phyloP scores from a whole-genome alignment of 2,797 vertebrate species.

The Parauchenoglanis ngamensis region DNA sequence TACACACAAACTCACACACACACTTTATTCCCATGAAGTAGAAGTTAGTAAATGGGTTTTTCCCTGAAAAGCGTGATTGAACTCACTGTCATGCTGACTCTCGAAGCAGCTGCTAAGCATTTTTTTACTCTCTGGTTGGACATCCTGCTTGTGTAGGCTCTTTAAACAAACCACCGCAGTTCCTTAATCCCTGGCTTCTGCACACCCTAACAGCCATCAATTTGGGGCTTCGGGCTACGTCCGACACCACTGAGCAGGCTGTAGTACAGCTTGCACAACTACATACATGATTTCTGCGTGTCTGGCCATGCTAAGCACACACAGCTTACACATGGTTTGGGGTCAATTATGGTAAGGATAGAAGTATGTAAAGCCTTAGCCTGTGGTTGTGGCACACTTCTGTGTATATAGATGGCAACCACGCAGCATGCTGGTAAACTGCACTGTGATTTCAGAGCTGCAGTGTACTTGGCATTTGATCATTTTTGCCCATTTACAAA shows the following conservation, averaged over 20 bases:
- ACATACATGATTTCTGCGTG: constrained; percentile 47
- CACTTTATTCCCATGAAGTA: constrained; percentile 37
- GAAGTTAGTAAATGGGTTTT: constrained; percentile 39
- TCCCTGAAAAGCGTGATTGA: constrained; percentile 46
- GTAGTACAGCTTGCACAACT: constrained; percentile 51
- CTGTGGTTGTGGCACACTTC: constrained; percentile 14
- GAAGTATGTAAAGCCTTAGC: not conserved
- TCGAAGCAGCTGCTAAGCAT: constrained; percentile 51
- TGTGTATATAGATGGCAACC: constrained; percentile 15
- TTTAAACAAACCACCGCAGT: constrained; percentile 63
- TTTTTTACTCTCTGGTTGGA: constrained; percentile 49
- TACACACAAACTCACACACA: constrained; percentile 31
- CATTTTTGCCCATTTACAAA: constrained; percentile 38
- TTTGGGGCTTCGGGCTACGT: constrained; percentile 51
- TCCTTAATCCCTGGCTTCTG: constrained; percentile 63
- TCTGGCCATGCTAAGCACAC: constrained; percentile 9
- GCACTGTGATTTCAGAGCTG: not conserved
- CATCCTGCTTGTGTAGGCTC: constrained; percentile 60
- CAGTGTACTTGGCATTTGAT: constrained; percentile 10
- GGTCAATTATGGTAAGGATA: constrained; percentile 19
- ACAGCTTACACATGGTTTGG: constrained; percentile 20
- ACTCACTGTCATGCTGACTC: constrained; percentile 40
- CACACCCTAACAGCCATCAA: constrained; percentile 58
- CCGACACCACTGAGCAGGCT: constrained; percentile 48
- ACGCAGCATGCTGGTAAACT: not conserved